These are phyloP conservation scores for Drosophila merina DNA, from an alignment of 2,888 invertebrate species.

Conservation along the genomic window DNA sequence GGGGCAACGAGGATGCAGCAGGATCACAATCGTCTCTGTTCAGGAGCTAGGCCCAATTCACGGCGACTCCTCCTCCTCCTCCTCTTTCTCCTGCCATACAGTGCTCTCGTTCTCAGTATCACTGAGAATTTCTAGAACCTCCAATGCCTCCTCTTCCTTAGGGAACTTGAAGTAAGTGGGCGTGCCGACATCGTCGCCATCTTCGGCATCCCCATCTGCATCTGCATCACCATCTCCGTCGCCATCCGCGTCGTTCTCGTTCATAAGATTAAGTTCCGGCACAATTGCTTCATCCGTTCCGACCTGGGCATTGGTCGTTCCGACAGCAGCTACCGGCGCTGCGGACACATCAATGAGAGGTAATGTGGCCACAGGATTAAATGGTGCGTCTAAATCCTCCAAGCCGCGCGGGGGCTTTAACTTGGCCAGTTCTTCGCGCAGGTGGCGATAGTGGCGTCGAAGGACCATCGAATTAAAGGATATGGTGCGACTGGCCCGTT, in stretches of 20 bases:
- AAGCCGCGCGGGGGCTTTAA: constrained; percentile 91
- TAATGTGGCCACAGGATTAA: constrained; percentile 83
- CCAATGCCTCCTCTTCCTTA: constrained; percentile 52
- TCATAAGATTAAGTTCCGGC: constrained; percentile 61
- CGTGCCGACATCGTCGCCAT: not conserved
- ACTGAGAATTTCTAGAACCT: constrained; percentile 65
- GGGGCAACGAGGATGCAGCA: constrained; percentile 47
- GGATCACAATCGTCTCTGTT: constrained; percentile 7
- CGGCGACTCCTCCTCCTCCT: constrained; percentile 66
- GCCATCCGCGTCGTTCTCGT: constrained; percentile 47
- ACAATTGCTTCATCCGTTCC: constrained; percentile 54
- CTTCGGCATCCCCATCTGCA: constrained; percentile 1
- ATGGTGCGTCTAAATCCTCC: constrained; percentile 88
- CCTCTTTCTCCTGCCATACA: constrained; percentile 72
- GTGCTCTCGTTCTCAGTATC: constrained; percentile 72
- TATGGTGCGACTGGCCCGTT: constrained; percentile 90
- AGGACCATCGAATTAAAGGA: constrained; percentile 90
- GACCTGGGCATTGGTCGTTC: constrained; percentile 53
- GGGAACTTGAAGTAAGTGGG: constrained; percentile 56
- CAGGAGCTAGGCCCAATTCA: constrained; percentile 35
- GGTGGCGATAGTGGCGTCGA: constrained; percentile 91
- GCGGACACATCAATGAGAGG: constrained; percentile 77
- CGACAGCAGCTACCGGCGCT: constrained; percentile 37
- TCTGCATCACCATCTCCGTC: constrained; percentile 15
- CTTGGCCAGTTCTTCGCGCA: constrained; percentile 94